Conservation (phyloP, 2,888 invertebrate species). For the Creontiades dilutus region DNA sequence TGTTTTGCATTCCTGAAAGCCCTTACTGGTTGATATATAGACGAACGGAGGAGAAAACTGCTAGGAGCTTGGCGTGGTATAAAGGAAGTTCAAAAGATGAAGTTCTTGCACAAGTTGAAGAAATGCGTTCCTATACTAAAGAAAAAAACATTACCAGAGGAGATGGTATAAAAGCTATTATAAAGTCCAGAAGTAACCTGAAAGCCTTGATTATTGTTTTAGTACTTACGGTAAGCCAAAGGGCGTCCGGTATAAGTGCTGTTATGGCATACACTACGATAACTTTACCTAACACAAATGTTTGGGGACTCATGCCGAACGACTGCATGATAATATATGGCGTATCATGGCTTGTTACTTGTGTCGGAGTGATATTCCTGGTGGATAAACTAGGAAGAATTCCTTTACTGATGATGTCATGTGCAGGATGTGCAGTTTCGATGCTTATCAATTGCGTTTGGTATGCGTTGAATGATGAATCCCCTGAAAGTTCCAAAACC, state of each 20-base stretch:
- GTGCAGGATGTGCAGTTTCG: slow-evolving; percentile 60
- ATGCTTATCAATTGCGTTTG: slow-evolving; percentile 67
- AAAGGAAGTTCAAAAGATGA: slow-evolving; percentile 81
- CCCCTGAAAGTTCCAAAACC: slow-evolving; percentile 18
- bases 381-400: slow-evolving; percentile 74
- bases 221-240: slow-evolving; percentile 68
- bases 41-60: slow-evolving; percentile 81
- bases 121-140: slow-evolving; percentile 72
- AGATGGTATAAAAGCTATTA: slow-evolving; percentile 69
- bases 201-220: slow-evolving; percentile 74
- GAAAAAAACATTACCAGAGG: neutral
- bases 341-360: neutral
- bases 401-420: slow-evolving; percentile 74
- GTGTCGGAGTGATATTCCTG: neutral
- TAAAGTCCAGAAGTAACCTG: slow-evolving; percentile 72
- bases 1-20: slow-evolving; percentile 85
- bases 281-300: slow-evolving; percentile 71
- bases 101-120: slow-evolving; percentile 67
- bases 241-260: slow-evolving; percentile 74
- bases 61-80: slow-evolving; percentile 81
- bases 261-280: slow-evolving; percentile 74
- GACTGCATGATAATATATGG: slow-evolving; percentile 72
- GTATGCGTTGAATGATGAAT: slow-evolving; percentile 57
- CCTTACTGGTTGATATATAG: slow-evolving; percentile 82
- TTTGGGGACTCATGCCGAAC: slow-evolving; percentile 43